Evolutionary conservation across 2,113 vertebrate genomes (phyloP), one percentile per base, ranked within the genome.

Genomic region (Ellobius talpinus): DNA sequence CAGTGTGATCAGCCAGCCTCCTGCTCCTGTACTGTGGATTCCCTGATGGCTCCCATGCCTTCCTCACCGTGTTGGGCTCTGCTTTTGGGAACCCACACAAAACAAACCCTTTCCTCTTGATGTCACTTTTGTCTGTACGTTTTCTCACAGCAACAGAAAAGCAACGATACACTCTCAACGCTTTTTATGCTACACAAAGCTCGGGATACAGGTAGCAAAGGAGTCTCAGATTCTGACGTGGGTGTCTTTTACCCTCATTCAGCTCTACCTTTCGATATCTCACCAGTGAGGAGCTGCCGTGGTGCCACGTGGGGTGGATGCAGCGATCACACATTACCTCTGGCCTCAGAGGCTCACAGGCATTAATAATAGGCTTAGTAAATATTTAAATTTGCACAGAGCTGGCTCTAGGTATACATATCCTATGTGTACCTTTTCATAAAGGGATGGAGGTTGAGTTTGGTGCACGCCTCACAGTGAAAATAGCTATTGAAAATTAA

Each of bases 321-420:
- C 36, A 31, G 52, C 47, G 29, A 31, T 29, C 39, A 29, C 4
- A 8, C 0, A 1, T 12, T 73, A n/a, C 47, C 0, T 0, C 4
- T 0, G 50, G 74, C 21, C 55, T 33, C 50, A 66, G 17, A 26
- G 13, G 26, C 52, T 13, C 31, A 50, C 2, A 3, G 0, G 33
- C 24, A 2, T 42, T 1, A 89, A 55, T 0, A 17, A 79, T 10
- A 26, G 1, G 0, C 58, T 85, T 42, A 9, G 92, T 26, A 89
- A 90, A 87, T 63, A 68, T 74, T 17, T 89, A 88, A 70, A 26
- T 23, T 58, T 72, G 33, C 68, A 70, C n/a, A 87, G 36, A 24
- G 26, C 31, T 31, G 3, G 24, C 24, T 73, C 88, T 74, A 3
- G 68, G 47, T 68, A 77, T 1, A 55, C 65, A 52, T 3, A 47